phyloP scores from a whole-genome alignment of 1,140 invertebrate genomes.

The Paralvinella palmiformis region DNA sequence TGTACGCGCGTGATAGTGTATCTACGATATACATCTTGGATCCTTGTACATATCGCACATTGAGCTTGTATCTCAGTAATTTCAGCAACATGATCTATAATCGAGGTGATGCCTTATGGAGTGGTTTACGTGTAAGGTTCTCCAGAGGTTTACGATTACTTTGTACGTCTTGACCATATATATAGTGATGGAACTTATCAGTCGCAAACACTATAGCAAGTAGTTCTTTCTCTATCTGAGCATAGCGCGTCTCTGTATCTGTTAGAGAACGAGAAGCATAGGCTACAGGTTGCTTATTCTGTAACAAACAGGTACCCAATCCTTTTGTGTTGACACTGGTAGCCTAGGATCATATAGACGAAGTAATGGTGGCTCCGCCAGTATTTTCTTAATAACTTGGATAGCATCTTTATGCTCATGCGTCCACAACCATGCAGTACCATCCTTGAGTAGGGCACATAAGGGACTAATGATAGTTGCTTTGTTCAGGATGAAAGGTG shows the following conservation, averaged over 20 bases:
- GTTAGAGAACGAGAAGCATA: constrained; percentile 49
- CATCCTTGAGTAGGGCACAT: too few species aligned
- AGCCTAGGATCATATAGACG: too few species aligned
- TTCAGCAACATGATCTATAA: constrained; percentile 50
- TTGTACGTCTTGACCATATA: constrained; percentile 36
- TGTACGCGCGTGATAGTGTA: not conserved
- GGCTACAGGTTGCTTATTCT: constrained; percentile 49
- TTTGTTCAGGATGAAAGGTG: constrained; percentile 23
- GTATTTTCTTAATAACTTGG: too few species aligned
- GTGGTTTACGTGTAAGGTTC: constrained; percentile 44
- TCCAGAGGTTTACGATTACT: constrained; percentile 45
- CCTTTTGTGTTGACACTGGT: too few species aligned
- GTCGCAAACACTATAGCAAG: constrained; percentile 51
- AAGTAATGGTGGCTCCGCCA: too few species aligned
- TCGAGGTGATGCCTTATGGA: constrained; percentile 41
- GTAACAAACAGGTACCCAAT: constrained; percentile 46
- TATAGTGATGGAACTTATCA: constrained; percentile 44
- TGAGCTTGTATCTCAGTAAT: constrained; percentile 48
- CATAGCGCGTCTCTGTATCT: constrained; percentile 47
- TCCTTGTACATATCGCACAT: constrained; percentile 6
- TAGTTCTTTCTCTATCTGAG: constrained; percentile 52
- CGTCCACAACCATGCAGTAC: too few species aligned
- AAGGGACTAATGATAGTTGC: too few species aligned
- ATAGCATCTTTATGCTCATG: too few species aligned
- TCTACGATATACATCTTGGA: not conserved